These are phyloP conservation scores for Regulus satrapa DNA, from an alignment of 2,113 vertebrate species.

Conservation along the genomic window DNA sequence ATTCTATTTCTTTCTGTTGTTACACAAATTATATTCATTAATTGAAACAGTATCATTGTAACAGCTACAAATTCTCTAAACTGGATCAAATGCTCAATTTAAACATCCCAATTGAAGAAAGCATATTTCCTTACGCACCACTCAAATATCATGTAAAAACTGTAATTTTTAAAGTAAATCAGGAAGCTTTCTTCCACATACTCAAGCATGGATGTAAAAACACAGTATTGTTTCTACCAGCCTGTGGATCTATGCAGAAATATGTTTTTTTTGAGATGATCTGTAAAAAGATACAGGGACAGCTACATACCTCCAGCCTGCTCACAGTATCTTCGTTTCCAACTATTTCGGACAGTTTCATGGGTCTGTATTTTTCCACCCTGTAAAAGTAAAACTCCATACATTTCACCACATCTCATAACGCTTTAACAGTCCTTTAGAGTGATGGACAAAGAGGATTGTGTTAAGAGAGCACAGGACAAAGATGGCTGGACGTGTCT, in stretches of 20 bases:
- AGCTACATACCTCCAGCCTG: conserved; percentile 81
- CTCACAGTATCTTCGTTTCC: conserved; percentile 96
- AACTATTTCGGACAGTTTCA: conserved; percentile 85
- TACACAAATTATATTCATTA: not conserved
- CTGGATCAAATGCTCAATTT: not conserved
- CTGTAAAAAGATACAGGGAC: not conserved
- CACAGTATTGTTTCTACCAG: not conserved
- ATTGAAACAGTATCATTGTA: not conserved
- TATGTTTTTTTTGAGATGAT: not conserved
- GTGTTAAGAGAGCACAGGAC: fast-evolving
- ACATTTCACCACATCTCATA: not conserved
- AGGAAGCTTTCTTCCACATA: not conserved
- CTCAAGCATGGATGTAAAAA: not conserved
- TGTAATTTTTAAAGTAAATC: not conserved
- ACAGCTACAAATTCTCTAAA: not conserved
- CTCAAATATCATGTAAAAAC: not conserved
- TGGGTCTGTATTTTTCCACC: conserved; percentile 95
- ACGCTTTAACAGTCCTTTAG: not conserved
- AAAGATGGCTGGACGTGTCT: not conserved
- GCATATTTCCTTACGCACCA: not conserved
- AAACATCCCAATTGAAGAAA: not conserved
- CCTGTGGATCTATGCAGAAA: not conserved
- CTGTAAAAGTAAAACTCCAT: conserved; percentile 61
- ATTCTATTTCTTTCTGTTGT: not conserved
- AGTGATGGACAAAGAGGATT: not conserved